phyloP scores from a whole-genome alignment of 2,888 invertebrate species.

The Scelioninae gen. 2 region DNA sequence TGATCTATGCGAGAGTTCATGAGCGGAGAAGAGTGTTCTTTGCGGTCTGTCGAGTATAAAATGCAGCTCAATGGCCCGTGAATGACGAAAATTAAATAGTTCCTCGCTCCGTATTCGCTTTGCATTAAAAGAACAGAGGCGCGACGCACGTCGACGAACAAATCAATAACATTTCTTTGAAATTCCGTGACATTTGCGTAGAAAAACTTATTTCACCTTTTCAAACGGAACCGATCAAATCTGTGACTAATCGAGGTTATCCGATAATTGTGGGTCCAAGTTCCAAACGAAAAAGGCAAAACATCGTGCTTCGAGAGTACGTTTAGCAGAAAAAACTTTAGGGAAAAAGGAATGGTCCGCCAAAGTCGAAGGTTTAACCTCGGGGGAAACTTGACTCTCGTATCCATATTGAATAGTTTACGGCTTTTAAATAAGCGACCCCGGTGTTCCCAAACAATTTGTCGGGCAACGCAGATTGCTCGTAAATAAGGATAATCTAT shows the following conservation, averaged over 20 bases:
- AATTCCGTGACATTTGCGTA: slow-evolving; percentile 36
- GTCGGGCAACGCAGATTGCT: slow-evolving; percentile 73
- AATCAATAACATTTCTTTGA: slow-evolving; percentile 27
- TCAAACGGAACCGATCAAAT: slow-evolving; percentile 1
- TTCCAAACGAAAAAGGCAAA: background rate
- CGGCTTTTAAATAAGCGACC: slow-evolving; percentile 74
- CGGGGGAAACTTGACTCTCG: slow-evolving; percentile 50
- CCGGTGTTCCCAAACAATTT: slow-evolving; percentile 74
- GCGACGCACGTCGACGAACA: slow-evolving; percentile 7
- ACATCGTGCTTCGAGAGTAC: too few species aligned
- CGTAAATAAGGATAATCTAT: slow-evolving; percentile 76
- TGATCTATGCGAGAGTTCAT: slow-evolving; percentile 59
- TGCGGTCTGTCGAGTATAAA: slow-evolving; percentile 57
- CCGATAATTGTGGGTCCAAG: slow-evolving; percentile 9
- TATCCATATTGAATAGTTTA: slow-evolving; percentile 70
- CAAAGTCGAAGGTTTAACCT: slow-evolving; percentile 37
- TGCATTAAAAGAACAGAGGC: slow-evolving; percentile 32
- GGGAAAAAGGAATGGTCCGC: background rate
- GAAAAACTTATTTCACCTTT: slow-evolving; percentile 12
- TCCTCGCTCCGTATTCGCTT: slow-evolving; percentile 30
- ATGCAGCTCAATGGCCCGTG: slow-evolving; percentile 59
- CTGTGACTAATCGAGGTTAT: slow-evolving; percentile 34
- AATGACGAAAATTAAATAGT: slow-evolving; percentile 61
- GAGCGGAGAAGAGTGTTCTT: slow-evolving; percentile 41
- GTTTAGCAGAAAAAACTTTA: background rate